Base-by-base conservation (phyloP, 2,888 invertebrate species). In the Chrysodeixis includens region DNA sequence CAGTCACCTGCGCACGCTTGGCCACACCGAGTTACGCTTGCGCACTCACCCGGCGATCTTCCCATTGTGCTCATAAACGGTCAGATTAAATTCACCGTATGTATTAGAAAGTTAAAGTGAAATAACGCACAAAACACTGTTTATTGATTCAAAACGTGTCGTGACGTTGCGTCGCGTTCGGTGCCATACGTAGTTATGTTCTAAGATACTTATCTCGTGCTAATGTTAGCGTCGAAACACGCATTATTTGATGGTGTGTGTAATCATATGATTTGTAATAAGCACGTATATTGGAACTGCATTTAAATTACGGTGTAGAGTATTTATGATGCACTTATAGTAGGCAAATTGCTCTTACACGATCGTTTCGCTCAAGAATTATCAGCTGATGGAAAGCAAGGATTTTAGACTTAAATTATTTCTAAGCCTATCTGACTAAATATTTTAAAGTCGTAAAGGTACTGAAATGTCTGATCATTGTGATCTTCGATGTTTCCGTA, bases 101-200 rank as follows among this genome's bases (percentile, higher is more conserved):
- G 63, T 64, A 60, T 71, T 81, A 76, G 79, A 79, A 79, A 79
- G 79, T 66, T 58, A 55, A 63, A 66, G 65, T 68, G 68, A 66
- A 74, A 67, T 78, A 80, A 74, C 60, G 67, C 67, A 63, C 65
- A 62, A 65, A 72, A 66, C 58, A 16, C 51, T 65, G 56, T 55
- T 79, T 75, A 79, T 75, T 62, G 79, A 81, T 81, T 81, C 81
- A 56, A 30, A 56, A 61, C 79, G 55, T 78, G 71, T 54, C 71
- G 75, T 78, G 75, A 30, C 51, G 44, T 69, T 64, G 62, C 74
- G 71, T 70, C 60, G 66, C 71, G 65, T 66, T 69, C 59, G 54
- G 8, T 20, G 22, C 57, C 14, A 44, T 51, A 49, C 65, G 62
- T 65, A 5, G 49, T 62, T 69, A 69, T 73, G 61, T 76, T 30